These are phyloP conservation scores for Sebastes diploproa DNA, from an alignment of 2,797 vertebrate genomes.

Conservation along the genomic window DNA sequence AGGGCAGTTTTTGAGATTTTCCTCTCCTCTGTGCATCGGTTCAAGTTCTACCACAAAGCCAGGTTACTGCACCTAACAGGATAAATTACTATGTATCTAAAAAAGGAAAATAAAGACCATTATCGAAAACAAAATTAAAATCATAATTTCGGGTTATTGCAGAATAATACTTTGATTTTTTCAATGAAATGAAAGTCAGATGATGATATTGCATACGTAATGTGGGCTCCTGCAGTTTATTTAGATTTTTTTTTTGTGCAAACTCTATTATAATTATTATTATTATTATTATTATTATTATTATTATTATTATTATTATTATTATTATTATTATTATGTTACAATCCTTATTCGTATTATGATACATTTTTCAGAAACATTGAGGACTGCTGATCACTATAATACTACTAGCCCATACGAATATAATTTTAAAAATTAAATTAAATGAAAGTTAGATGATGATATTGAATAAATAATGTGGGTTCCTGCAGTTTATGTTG, in stretches of 20 bases:
- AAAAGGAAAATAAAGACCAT: neutral
- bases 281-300: too few species aligned
- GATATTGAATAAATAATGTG: too few species aligned
- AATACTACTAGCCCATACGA: too few species aligned
- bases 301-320: neutral
- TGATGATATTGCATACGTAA: neutral
- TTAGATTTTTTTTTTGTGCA: neutral
- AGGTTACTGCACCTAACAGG: neutral
- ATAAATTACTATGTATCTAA: fast-evolving
- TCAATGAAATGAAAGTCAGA: neutral
- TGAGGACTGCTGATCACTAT: too few species aligned
- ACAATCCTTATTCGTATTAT: neutral
- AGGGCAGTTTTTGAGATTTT: neutral
- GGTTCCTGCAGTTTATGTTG: neutral
- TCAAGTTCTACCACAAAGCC: neutral
- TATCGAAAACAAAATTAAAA: neutral
- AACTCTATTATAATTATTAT: neutral
- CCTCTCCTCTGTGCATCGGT: neutral
- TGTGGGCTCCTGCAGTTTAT: neutral
- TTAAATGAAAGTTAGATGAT: neutral
- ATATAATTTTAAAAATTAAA: neutral
- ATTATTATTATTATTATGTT: neutral
- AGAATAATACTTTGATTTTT: neutral
- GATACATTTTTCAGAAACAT: too few species aligned
- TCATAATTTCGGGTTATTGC: neutral